Percentiles rank a stretch among this genome's conserved stretches.
These are phyloP conservation scores for Aspidoscelis tigris DNA, from an alignment of 2,113 vertebrate species.

Conservation along the genomic window DNA sequence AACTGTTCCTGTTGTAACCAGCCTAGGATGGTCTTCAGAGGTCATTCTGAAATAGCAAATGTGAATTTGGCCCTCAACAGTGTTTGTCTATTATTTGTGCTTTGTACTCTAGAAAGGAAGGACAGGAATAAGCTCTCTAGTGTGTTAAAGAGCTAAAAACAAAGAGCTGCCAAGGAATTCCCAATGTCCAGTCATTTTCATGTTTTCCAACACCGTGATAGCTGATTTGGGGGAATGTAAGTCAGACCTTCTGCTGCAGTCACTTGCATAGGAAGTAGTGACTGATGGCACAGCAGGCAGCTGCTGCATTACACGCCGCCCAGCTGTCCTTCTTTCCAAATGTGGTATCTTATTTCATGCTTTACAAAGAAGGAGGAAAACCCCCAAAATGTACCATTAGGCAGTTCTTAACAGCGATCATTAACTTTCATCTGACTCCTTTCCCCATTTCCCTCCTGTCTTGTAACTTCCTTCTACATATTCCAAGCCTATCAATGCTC, in stretches of 20 bases:
- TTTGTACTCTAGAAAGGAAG: too few relatives aligned
- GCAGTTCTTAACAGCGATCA: not conserved
- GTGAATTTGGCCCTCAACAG: too few relatives aligned
- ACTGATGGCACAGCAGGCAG: conserved; percentile 10
- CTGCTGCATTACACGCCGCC: not conserved
- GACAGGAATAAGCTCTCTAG: too few relatives aligned
- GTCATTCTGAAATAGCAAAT: too few relatives aligned
- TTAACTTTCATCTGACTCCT: not conserved
- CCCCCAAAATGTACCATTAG: conserved; percentile 1
- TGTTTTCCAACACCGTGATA: not conserved
- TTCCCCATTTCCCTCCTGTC: not conserved
- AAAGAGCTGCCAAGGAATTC: not conserved
- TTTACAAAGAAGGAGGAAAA: conserved; percentile 26
- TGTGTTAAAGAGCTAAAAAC: not conserved
- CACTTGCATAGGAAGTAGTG: not conserved
- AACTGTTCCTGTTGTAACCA: too few relatives aligned
- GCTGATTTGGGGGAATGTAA: conserved; percentile 12
- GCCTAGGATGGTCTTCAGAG: too few relatives aligned
- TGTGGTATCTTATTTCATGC: conserved; percentile 18
- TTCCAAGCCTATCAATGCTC: not conserved
- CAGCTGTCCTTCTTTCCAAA: conserved; percentile 18
- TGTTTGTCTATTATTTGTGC: too few relatives aligned
- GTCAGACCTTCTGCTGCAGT: not conserved
- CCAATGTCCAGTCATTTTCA: not conserved
- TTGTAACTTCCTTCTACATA: not conserved